These are phyloP conservation scores for Chromis chromis DNA, from an alignment of 2,797 vertebrate genomes.

Conservation along the genomic window DNA sequence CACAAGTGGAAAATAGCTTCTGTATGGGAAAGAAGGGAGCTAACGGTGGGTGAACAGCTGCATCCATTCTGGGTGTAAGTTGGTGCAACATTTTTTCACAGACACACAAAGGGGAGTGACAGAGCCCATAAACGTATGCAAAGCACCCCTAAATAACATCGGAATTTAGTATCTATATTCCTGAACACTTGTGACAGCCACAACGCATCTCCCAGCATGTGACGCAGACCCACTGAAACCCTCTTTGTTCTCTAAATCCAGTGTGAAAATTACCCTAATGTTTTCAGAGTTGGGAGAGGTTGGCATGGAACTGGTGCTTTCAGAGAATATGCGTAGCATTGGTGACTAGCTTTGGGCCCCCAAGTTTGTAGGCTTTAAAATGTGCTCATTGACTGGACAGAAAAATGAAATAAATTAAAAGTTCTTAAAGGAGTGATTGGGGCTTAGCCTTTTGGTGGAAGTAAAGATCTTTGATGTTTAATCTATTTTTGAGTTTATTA, in stretches of 20 bases:
- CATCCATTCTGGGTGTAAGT: conserved; percentile 34
- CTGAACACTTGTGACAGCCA: conserved; percentile 85
- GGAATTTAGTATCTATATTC: conserved; percentile 75
- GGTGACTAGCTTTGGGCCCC: conserved; percentile 25
- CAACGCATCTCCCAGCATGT: conserved; percentile 80
- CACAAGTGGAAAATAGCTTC: conserved; percentile 4
- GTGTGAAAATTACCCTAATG: conserved; percentile 76
- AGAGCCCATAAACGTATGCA: conserved; percentile 79
- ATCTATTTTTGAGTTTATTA: conserved; percentile 11
- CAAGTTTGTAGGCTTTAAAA: conserved; percentile 35
- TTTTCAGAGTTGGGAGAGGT: conserved; percentile 58
- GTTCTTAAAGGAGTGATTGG: background rate
- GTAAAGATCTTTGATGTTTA: conserved; percentile 3
- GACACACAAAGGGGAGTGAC: conserved; percentile 39
- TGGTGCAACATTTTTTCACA: conserved; percentile 35
- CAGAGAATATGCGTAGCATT: conserved; percentile 29
- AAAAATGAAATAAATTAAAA: background rate
- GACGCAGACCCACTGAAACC: conserved; percentile 81
- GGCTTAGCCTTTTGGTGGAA: background rate
- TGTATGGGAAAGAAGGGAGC: conserved; percentile 24
- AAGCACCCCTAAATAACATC: conserved; percentile 75
- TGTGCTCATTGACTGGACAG: conserved; percentile 17
- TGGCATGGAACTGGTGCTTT: conserved; percentile 48
- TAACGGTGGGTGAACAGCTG: conserved; percentile 48
- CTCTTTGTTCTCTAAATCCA: conserved; percentile 87